Evolutionary conservation across 1,140 invertebrate species (phyloP).

Genomic region (Bombus difficillimus): DNA sequence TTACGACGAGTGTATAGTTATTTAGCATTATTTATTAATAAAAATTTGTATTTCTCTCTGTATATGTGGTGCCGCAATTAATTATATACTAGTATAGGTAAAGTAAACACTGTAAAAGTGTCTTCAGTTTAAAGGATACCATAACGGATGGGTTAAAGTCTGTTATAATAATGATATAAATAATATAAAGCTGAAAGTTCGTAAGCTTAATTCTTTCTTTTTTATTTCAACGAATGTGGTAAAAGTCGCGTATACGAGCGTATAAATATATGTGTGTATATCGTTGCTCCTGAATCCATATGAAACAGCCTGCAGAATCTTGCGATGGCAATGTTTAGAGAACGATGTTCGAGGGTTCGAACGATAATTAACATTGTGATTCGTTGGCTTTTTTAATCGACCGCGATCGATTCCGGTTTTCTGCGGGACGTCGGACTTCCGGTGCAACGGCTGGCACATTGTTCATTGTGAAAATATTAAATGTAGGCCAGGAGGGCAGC

Average conservation of each 20-base stretch:
- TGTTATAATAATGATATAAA: neutral
- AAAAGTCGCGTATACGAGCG: slow-evolving; percentile 8
- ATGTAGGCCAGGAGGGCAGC: slow-evolving; percentile 79
- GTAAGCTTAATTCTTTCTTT: neutral
- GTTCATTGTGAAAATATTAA: slow-evolving; percentile 68
- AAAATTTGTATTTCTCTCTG: too few relatives aligned
- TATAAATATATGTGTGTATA: slow-evolving; percentile 9
- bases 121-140: neutral
- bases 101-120: neutral
- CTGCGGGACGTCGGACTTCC: slow-evolving; percentile 2
- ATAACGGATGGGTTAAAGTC: neutral
- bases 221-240: slow-evolving; percentile 34
- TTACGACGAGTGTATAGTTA: neutral
- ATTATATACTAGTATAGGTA: too few relatives aligned
- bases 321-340: neutral
- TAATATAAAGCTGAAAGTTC: neutral
- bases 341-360: neutral
- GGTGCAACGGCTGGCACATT: slow-evolving; percentile 14
- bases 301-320: neutral
- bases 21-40: too few relatives aligned
- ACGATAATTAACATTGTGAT: neutral
- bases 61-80: too few relatives aligned
- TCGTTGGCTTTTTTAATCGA: neutral
- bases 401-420: slow-evolving; percentile 8
- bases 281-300: neutral